phyloP scores from a whole-genome alignment of 2,888 invertebrate species.

The Oithona nana region DNA sequence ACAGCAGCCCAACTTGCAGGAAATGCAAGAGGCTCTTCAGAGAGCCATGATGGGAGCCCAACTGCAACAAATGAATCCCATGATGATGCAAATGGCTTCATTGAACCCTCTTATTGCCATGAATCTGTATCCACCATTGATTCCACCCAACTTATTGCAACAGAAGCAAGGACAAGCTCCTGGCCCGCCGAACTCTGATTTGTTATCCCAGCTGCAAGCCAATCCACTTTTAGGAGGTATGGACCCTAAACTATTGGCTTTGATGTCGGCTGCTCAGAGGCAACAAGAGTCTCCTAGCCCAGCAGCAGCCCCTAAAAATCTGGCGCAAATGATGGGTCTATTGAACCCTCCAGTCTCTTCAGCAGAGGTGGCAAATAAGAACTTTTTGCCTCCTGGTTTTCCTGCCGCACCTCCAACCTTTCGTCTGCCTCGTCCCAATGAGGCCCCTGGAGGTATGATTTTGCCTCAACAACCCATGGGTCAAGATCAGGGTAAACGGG shows the following conservation, averaged over 20 bases:
- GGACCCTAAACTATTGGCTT: slow-evolving; percentile 11
- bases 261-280: slow-evolving; percentile 28
- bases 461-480: slow-evolving; percentile 33
- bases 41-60: slow-evolving; percentile 70
- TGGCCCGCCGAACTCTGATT: neutral
- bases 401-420: neutral
- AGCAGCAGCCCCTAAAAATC: slow-evolving; percentile 27
- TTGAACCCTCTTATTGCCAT: slow-evolving; percentile 70
- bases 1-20: slow-evolving; percentile 17
- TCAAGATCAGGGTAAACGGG: slow-evolving; percentile 50
- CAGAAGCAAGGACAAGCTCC: neutral
- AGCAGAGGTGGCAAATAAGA: neutral
- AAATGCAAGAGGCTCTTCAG: slow-evolving; percentile 24
- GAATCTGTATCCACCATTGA: slow-evolving; percentile 80
- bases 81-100: slow-evolving; percentile 51
- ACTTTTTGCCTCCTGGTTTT: neutral
- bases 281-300: slow-evolving; percentile 32
- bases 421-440: slow-evolving; percentile 19
- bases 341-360: neutral
- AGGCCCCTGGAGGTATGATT: neutral
- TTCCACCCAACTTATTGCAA: slow-evolving; percentile 30
- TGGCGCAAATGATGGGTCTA: neutral
- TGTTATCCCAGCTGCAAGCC: neutral
- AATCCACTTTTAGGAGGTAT: neutral
- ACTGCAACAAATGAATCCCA: slow-evolving; percentile 65